phyloP scores from a whole-genome alignment of 2,113 vertebrate genomes.

The Ahaetulla prasina region DNA sequence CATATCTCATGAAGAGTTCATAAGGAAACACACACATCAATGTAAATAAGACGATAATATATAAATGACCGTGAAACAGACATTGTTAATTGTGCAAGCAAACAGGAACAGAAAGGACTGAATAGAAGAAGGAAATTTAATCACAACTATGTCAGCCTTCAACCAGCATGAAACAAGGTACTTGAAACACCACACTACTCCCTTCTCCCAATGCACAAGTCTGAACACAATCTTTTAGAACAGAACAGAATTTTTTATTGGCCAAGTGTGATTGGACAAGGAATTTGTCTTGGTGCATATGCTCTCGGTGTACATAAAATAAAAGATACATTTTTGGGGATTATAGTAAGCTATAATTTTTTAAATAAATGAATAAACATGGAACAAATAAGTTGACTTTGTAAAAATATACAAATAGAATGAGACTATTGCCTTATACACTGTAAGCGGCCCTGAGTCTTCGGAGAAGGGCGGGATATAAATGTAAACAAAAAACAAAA shows the following conservation, averaged over 20 bases:
- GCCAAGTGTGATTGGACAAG: too few relatives aligned
- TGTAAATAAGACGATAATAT: not conserved
- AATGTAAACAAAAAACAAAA: too few relatives aligned
- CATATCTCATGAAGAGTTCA: not conserved
- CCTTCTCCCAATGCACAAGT: not conserved
- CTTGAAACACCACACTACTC: not conserved
- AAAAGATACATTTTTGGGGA: too few relatives aligned
- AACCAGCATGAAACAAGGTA: not conserved
- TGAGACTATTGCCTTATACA: too few relatives aligned
- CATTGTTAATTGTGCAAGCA: not conserved
- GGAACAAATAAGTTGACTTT: too few relatives aligned
- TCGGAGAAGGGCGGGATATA: too few relatives aligned
- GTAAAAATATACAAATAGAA: too few relatives aligned
- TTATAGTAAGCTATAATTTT: not conserved
- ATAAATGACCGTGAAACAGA: not conserved
- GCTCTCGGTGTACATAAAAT: too few relatives aligned
- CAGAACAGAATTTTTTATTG: too few relatives aligned
- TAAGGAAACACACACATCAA: not conserved
- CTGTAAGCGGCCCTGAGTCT: too few relatives aligned
- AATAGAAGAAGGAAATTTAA: not conserved
- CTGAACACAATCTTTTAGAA: not conserved
- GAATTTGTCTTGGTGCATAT: too few relatives aligned
- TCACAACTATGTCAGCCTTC: not conserved
- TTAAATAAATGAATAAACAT: not conserved
- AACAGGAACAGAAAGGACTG: not conserved